Percentiles rank a stretch among this genome's conserved stretches.
Evolutionary conservation across 2,113 vertebrate species (phyloP).

Genomic region (Hippopotamus amphibius): DNA sequence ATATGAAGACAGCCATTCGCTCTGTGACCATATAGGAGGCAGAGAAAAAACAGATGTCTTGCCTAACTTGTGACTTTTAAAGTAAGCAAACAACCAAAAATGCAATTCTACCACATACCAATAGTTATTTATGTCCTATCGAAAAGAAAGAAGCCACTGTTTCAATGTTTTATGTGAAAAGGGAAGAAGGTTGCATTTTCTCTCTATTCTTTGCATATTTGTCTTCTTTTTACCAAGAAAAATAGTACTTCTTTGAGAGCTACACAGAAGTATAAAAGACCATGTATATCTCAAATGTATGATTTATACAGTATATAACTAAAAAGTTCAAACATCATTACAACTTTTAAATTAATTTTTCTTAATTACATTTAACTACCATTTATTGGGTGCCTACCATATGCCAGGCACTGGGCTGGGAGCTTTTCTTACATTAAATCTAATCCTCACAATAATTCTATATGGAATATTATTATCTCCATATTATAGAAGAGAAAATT

Average conservation of each 20-base stretch:
- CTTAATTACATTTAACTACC: constrained; percentile 43
- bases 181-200: not conserved
- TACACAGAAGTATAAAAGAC: constrained; percentile 18
- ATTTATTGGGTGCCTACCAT: not conserved
- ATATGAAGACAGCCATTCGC: not conserved
- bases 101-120: constrained; percentile 31
- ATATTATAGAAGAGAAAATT: constrained; percentile 36
- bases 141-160: not conserved
- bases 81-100: constrained; percentile 47
- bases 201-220: not conserved
- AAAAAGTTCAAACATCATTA: constrained; percentile 57
- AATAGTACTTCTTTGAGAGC: constrained; percentile 36
- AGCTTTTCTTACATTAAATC: constrained; percentile 46
- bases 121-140: constrained; percentile 26
- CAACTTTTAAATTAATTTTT: constrained; percentile 46
- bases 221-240: constrained; percentile 56
- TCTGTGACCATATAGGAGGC: not conserved
- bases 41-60: not conserved
- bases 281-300: not conserved
- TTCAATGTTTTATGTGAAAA: constrained; percentile 22
- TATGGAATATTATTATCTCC: not conserved
- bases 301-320: not conserved
- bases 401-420: not conserved
- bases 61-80: constrained; percentile 21
- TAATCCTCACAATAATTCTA: not conserved